Base-by-base conservation (phyloP, 2,113 vertebrate species). In the Thalassoma bifasciatum region DNA sequence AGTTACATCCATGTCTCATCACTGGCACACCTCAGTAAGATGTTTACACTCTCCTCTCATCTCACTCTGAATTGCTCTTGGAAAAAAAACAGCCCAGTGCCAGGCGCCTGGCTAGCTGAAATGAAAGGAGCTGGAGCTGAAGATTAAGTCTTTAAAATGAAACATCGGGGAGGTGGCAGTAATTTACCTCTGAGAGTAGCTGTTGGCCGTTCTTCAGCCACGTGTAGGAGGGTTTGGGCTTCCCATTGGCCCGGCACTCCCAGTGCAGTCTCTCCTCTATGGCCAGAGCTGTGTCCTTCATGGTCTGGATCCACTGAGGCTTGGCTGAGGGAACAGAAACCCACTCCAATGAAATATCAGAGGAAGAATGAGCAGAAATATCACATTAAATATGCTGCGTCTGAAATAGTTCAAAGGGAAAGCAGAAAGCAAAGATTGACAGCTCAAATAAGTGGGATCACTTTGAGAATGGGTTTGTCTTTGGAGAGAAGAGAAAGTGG, bases 131-230 rank as follows among this genome's bases (percentile, higher is more conserved):
- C 66, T 11, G 36, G 51, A 59, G 72, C 58, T 19, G 67, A 63
- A 86, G 81, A 91, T 88, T 72, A 82, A 73, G 77, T 77, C 79
- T 82, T 83, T 84, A 80, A 82, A 83, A 86, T 82, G 58, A 85
- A 81, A 80, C 66, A 81, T 17, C 46, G 75, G 73, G 42, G 65
- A 66, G 61, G 69, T 75, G 87, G 73, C 61, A 19, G 72, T 64
- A 47, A 86, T 90, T 93, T 93, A 98, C 97, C 96, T 96, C 95
- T 8, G 91, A 61, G 49, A 88, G 69, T 22, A 99, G 91, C 21
- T 93, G 91, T 2, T 95, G 94, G 86, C 96, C 96, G 14, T 97
- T 95, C 91, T 95, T 98, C 88, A 98, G 84, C 97, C 96, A 98
- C 23, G 92, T 94, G 78, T 98, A 97, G 0, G 96, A 96, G 1